Base-by-base conservation (phyloP, 2,797 vertebrate genomes). In the Dendrocincla tyrannina region DNA sequence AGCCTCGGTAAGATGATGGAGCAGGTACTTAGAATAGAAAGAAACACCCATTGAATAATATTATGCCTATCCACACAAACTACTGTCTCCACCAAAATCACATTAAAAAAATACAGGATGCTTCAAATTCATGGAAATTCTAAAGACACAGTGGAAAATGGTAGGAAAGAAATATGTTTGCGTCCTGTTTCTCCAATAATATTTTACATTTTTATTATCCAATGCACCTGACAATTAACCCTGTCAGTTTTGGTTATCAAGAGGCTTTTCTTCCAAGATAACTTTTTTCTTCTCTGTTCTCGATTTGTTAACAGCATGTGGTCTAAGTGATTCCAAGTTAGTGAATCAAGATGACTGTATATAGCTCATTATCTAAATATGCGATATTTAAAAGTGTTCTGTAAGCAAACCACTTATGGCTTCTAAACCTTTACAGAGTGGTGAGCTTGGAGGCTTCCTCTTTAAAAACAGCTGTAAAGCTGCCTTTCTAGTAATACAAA, bases 11-110 rank as follows among this genome's bases (percentile, higher is more conserved):
- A 82, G 55, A 85, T 81, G 79, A 96, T 60, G 59, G 83, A 97
- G 37, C 76, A 84, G 94, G 76, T 86, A 82, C 47, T 95, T 81
- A 66, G 46, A 97, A 83, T 2, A 86, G 35, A 91, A 96, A 85
- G 76, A 50, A 94, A 93, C 37, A 73, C 27, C 17, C 35, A 4
- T 30, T 80, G 66, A 91, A 94, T 92, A 88, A 73, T 60, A 79
- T 44, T 69, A 67, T 25, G 28, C 53, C 72, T 37, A 89, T 20
- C 39, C 66, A 92, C 47, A 59, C 73, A 92, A 92, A 88, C 44
- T 49, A 74, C 37, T 62, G 22, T 42, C 72, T 88, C 42, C 35
- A 69, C n/a, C 23, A 78, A 85, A 94, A 89, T 55, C 58, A 35
- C 4, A 52, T 59, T 42, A 78, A 86, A 94, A 86, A 93, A n/a